Conservation (phyloP, 2,888 invertebrate genomes). For the Lepas anatifera region DNA sequence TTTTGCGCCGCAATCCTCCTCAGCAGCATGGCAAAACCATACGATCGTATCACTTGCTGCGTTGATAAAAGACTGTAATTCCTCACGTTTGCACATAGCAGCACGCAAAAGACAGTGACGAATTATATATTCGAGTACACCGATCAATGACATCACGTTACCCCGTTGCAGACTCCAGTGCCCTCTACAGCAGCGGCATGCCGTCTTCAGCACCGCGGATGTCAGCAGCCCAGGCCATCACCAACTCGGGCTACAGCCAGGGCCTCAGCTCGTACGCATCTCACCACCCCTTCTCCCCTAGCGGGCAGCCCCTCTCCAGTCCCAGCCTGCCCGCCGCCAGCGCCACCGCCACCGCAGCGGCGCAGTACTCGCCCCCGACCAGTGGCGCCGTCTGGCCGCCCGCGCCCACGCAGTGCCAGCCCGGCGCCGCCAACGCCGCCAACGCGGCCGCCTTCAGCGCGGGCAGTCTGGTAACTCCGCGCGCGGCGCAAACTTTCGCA, state of each 20-base stretch:
- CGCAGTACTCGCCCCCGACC: background rate
- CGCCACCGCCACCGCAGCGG: background rate
- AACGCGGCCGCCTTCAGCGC: background rate
- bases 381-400: background rate
- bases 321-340: background rate
- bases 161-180: background rate
- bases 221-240: background rate
- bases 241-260: background rate
- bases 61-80: too few species aligned
- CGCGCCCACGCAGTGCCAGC: background rate
- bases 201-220: background rate
- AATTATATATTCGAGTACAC: too few species aligned
- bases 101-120: too few species aligned
- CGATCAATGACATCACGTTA: too few species aligned
- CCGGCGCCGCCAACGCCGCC: background rate
- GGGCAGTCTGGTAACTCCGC: background rate
- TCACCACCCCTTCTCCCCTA: background rate
- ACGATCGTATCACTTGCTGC: too few species aligned
- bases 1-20: too few species aligned
- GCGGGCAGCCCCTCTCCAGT: background rate
- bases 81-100: too few species aligned
- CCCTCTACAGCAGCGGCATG: background rate
- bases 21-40: too few species aligned
- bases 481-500: slow-evolving; percentile 2
- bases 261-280: background rate